A percentile compares a stretch with the other conserved stretches of the same genome.
These are phyloP conservation scores for Apodemus sylvaticus DNA, from an alignment of 2,113 vertebrate genomes.

Conservation along the genomic window DNA sequence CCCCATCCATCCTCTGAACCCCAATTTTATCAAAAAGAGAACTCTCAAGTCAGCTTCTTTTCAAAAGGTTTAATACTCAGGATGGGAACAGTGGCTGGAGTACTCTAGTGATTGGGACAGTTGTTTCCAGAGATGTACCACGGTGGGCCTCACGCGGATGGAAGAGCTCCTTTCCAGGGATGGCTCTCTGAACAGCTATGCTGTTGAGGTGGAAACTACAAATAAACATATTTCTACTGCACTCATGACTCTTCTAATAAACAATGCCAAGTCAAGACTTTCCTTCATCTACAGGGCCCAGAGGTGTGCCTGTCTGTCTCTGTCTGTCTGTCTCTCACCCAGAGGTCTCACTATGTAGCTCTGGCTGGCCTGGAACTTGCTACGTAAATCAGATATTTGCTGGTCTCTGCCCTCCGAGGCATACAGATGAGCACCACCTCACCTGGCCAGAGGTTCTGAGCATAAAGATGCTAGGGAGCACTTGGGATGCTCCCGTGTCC, in stretches of 20 bases:
- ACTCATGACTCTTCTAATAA: constrained; percentile 20
- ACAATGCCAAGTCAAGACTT: constrained; percentile 19
- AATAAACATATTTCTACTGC: constrained; percentile 48
- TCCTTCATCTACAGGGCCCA: background rate
- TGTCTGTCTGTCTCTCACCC: background rate
- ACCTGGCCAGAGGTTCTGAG: background rate
- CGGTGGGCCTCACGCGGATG: background rate
- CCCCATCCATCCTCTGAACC: background rate
- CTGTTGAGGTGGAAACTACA: constrained; percentile 46
- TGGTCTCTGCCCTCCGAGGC: background rate
- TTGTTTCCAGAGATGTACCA: constrained; percentile 42
- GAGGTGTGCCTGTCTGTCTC: background rate
- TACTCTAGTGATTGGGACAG: constrained; percentile 4
- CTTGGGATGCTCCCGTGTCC: background rate
- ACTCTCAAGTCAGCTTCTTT: constrained; percentile 44
- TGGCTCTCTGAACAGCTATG: constrained; percentile 63
- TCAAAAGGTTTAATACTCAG: constrained; percentile 65
- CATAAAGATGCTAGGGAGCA: constrained; percentile 24
- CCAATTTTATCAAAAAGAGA: constrained; percentile 52
- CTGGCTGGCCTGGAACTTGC: background rate
- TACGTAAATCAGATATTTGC: background rate
- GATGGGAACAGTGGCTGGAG: background rate
- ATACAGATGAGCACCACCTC: background rate
- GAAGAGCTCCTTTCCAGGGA: background rate
- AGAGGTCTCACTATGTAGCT: background rate